Conservation (phyloP, 1,140 invertebrate genomes). For the Phymastichus coffea region DNA sequence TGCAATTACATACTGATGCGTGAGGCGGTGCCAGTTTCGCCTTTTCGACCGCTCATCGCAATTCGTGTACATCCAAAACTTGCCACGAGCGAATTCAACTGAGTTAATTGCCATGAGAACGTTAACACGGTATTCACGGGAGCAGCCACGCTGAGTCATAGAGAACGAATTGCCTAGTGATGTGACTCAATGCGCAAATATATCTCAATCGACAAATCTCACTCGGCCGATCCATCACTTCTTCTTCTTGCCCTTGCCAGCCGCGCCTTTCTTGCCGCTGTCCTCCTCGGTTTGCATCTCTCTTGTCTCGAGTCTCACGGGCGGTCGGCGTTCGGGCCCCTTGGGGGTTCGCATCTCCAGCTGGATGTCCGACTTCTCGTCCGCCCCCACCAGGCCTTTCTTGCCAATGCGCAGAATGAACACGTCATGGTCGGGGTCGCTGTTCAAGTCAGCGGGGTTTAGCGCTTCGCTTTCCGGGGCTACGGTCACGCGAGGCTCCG, state of each 20-base stretch:
- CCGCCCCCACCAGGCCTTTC: slow-evolving; percentile 47
- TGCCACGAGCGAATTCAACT: no score
- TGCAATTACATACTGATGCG: no score
- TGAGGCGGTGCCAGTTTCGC: no score
- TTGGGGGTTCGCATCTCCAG: slow-evolving; percentile 53
- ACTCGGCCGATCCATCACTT: slow-evolving; percentile 9
- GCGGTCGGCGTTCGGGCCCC: slow-evolving; percentile 41
- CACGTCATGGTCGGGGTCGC: slow-evolving; percentile 41
- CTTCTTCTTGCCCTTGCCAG: slow-evolving; percentile 28
- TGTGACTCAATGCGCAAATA: no score
- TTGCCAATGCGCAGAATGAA: slow-evolving; percentile 54
- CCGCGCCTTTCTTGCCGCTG: slow-evolving; percentile 7
- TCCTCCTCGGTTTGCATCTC: slow-evolving; percentile 48
- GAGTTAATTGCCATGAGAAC: no score
- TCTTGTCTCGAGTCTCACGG: slow-evolving; percentile 47
- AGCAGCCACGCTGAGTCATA: no score
- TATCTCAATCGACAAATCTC: no score
- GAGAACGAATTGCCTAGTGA: no score
- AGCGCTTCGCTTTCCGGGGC: slow-evolving; percentile 30
- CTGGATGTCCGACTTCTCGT: slow-evolving; percentile 52
- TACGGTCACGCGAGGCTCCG: slow-evolving; percentile 40
- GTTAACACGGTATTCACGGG: no score
- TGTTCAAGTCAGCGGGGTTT: not conserved
- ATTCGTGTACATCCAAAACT: no score
- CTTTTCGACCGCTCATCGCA: no score